A percentile compares a stretch with the other conserved stretches of the same genome.
Conservation (phyloP, 2,888 invertebrate genomes). For the Nasonovia ribisnigri region DNA sequence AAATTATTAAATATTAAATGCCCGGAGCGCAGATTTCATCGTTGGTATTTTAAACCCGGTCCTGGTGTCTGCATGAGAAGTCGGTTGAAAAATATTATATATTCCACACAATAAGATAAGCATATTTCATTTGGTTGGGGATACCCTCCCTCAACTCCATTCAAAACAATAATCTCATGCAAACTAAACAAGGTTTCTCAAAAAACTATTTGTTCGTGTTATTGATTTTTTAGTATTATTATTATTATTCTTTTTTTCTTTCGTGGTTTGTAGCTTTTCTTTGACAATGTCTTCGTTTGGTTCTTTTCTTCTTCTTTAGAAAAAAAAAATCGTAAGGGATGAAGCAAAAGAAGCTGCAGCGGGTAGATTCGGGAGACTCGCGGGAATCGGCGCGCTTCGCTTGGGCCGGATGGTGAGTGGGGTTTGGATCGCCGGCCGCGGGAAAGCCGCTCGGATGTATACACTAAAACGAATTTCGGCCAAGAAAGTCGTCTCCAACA, state of each 20-base stretch:
- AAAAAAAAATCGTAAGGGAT: background rate
- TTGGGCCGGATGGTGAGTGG: background rate
- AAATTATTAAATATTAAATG: background rate
- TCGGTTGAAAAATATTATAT: slow-evolving; percentile 27
- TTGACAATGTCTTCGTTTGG: slow-evolving; percentile 42
- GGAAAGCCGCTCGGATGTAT: background rate
- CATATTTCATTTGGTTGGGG: slow-evolving; percentile 8
- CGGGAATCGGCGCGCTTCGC: background rate
- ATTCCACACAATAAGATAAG: slow-evolving; percentile 16
- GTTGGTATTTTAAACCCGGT: background rate
- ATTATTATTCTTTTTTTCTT: background rate
- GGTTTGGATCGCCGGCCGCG: background rate
- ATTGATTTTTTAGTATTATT: slow-evolving; percentile 34
- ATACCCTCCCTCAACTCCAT: background rate
- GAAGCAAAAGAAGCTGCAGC: background rate
- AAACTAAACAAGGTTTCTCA: slow-evolving; percentile 36
- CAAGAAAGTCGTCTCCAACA: slow-evolving; percentile 2
- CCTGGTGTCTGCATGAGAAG: background rate
- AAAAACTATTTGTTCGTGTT: slow-evolving; percentile 46
- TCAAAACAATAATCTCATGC: slow-evolving; percentile 44
- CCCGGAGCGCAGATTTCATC: background rate
- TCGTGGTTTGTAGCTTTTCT: background rate
- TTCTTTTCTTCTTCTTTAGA: slow-evolving; percentile 4
- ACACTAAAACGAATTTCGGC: slow-evolving; percentile 22
- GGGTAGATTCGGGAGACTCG: background rate